These are phyloP conservation scores for Ameiurus melas DNA, from an alignment of 2,113 vertebrate genomes.

Conservation along the genomic window DNA sequence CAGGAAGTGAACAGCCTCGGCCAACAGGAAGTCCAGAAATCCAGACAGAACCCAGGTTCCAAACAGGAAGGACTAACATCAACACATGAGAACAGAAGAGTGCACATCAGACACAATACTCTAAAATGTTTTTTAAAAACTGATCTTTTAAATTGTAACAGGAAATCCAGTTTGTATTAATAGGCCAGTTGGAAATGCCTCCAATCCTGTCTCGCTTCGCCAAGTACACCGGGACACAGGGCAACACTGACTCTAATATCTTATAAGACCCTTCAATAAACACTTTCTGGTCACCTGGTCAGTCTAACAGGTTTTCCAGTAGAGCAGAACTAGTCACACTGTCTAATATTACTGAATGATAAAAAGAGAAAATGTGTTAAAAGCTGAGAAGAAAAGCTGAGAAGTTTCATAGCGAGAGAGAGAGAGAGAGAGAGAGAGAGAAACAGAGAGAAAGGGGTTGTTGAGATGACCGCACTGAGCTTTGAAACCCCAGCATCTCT, in stretches of 20 bases:
- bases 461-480: too few species aligned
- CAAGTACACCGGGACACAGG: neutral
- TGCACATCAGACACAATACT: neutral
- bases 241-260: neutral
- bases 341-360: neutral
- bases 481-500: too few species aligned
- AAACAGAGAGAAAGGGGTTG: too few species aligned
- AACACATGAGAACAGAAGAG: neutral
- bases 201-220: too few species aligned
- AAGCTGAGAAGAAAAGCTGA: neutral
- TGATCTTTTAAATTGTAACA: neutral
- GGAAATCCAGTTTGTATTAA: neutral
- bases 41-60: slow-evolving; percentile 73
- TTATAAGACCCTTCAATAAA: neutral
- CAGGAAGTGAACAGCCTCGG: slow-evolving; percentile 60
- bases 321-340: neutral
- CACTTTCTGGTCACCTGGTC: neutral
- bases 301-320: neutral
- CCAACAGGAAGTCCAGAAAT: slow-evolving; percentile 67
- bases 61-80: slow-evolving; percentile 71
- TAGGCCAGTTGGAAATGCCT: neutral
- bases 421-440: too few species aligned
- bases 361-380: neutral
- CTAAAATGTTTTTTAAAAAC: too few species aligned
- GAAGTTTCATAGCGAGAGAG: neutral